phyloP scores from a whole-genome alignment of 2,888 invertebrate genomes.

The Chorisops tibialis region DNA sequence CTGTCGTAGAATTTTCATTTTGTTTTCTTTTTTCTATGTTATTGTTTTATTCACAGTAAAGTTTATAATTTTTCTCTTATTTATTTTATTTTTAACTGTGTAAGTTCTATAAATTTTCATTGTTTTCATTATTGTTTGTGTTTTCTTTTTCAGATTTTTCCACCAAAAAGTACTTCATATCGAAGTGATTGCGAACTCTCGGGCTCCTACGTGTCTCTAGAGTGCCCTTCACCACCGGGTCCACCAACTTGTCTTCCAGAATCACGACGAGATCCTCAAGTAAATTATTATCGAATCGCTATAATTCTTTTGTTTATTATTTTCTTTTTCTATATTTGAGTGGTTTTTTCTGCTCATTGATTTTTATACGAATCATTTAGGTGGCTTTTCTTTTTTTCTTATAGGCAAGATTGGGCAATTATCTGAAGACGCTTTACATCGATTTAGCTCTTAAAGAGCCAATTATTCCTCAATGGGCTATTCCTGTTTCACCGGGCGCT shows the following conservation, averaged over 20 bases:
- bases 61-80: slow-evolving; percentile 15
- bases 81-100: slow-evolving; percentile 29
- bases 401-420: slow-evolving; percentile 48
- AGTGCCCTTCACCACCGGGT: slow-evolving; percentile 45
- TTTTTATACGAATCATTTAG: background rate
- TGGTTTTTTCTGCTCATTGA: background rate
- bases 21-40: no score
- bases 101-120: no score
- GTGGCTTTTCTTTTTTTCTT: slow-evolving; percentile 22
- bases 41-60: no score
- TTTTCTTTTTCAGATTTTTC: slow-evolving; percentile 39
- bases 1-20: no score
- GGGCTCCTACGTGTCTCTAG: slow-evolving; percentile 44
- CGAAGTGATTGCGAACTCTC: slow-evolving; percentile 43
- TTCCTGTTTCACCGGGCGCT: slow-evolving; percentile 53
- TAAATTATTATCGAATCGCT: no score
- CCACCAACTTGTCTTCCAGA: slow-evolving; percentile 43
- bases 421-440: slow-evolving; percentile 53
- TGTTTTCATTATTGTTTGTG: no score
- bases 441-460: slow-evolving; percentile 54
- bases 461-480: slow-evolving; percentile 54
- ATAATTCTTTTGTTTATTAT: no score
- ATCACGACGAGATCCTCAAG: slow-evolving; percentile 43
- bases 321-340: slow-evolving; percentile 21
- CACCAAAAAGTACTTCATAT: slow-evolving; percentile 40